Base-by-base conservation (phyloP, 2,888 invertebrate genomes). In the Unio pictorum region DNA sequence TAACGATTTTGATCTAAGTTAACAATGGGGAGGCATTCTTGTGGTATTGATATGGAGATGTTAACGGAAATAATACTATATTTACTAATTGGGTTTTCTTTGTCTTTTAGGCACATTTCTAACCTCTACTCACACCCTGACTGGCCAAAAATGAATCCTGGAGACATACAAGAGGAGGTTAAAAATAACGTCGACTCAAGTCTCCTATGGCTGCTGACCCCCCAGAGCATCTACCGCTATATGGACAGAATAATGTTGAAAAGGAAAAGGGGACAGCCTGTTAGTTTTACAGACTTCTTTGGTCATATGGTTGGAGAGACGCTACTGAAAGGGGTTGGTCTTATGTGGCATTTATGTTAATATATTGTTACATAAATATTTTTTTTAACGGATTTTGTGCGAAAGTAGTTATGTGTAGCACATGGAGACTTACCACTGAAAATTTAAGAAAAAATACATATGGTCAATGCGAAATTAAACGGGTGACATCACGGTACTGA, bases 271-370 rank as follows among this genome's bases (percentile, higher is more conserved):
- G 91, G 91, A 0, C 91, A 91, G 66, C 91, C 91, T 23, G 88
- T 91, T 75, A 90, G 90, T 74, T 91, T 91, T 77, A 91, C 91
- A 4, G 91, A 91, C 78, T 89, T 91, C 78, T 91, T 91, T 76
- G 91, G 91, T 5, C 88, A 89, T 72, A 84, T 91, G 72, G 86
- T 91, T 11, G 91, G 90, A 20, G 91, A 91, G 75, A 90, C 90
- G 1, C 79, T 91, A 11, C 77, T 91, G 4, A 86, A 85, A 77
- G 87, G 85, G 73, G 91, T 91, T 84, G 81, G 87, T 73, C 11
- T 45, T 45, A 11, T 45, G 45, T 45, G 45, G 15, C 8, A 15
- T 15, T 11, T 45, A 45, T 45, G 45, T 45, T 11, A 45, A 45
- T 45, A 45, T 45, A 15, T 45, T 45, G 2, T 45, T 3, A 45